These are phyloP conservation scores for Chymomyza amoena DNA, from an alignment of 2,888 invertebrate species.

Conservation along the genomic window DNA sequence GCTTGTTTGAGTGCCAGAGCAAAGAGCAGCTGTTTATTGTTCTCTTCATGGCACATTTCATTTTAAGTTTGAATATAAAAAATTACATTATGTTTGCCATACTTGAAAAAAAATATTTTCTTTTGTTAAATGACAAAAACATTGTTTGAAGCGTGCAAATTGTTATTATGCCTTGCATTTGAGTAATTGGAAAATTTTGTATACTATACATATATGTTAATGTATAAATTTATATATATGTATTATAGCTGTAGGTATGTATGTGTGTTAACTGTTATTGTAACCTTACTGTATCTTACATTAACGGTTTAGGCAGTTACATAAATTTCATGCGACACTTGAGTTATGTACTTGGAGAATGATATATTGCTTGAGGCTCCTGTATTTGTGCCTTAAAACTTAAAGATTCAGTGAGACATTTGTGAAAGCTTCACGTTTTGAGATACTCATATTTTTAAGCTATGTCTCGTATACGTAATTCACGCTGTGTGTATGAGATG, in stretches of 20 bases:
- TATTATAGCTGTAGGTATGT: not conserved
- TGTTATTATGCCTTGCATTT: conserved; percentile 26
- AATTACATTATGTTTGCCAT: too few species aligned
- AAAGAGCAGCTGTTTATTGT: conserved; percentile 37
- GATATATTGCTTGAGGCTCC: conserved; percentile 34
- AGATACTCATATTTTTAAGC: not conserved
- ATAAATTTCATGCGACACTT: conserved; percentile 36
- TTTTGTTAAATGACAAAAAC: not conserved
- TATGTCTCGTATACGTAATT: too few species aligned
- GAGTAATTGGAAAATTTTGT: conserved; percentile 43
- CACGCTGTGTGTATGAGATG: too few species aligned
- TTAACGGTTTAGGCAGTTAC: conserved; percentile 14
- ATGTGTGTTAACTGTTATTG: not conserved
- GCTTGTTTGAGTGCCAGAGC: conserved; percentile 26
- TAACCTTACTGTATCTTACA: not conserved
- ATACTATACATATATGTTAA: too few species aligned
- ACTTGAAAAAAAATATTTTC: too few species aligned
- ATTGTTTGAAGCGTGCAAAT: not conserved
- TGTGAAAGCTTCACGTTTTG: not conserved
- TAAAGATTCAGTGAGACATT: not conserved
- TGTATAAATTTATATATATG: too few species aligned
- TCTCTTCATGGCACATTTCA: conserved; percentile 20
- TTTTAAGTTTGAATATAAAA: conserved; percentile 27
- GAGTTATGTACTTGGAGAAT: conserved; percentile 37
- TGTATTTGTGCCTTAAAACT: not conserved